Conservation (phyloP, 2,797 vertebrate species). For the Crenuchus spilurus region DNA sequence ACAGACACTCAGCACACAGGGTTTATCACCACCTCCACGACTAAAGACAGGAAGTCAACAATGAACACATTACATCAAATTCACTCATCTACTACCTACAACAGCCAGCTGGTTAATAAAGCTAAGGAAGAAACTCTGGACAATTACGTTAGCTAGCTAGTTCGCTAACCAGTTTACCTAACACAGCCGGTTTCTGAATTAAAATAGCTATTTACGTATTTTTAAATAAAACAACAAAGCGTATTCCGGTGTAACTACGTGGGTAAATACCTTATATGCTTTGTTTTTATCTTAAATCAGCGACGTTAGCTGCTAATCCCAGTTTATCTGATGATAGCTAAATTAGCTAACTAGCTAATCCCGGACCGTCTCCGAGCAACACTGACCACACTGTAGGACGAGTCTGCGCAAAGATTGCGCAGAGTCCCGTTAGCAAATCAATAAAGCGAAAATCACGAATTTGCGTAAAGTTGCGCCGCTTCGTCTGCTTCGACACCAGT, state of each 20-base stretch:
- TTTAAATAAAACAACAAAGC: background rate
- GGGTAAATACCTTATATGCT: slow-evolving; percentile 18
- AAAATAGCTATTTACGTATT: background rate
- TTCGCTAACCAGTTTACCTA: background rate
- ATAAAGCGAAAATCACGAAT: no score
- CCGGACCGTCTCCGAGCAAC: background rate
- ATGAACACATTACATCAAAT: background rate
- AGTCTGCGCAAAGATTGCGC: background rate
- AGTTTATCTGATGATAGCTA: slow-evolving; percentile 12
- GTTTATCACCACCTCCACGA: no score
- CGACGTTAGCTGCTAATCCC: background rate
- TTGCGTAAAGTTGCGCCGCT: background rate
- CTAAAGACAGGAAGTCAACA: background rate
- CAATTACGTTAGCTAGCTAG: no score
- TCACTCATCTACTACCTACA: no score
- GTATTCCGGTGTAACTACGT: background rate
- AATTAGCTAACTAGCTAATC: slow-evolving; percentile 48
- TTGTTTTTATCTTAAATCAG: background rate
- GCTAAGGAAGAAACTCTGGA: background rate
- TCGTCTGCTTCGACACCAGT: background rate
- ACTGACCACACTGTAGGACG: background rate
- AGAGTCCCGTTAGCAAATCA: background rate
- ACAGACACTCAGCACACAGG: background rate
- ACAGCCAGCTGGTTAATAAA: background rate
- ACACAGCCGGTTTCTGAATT: background rate